Percentiles rank a stretch among this genome's conserved stretches.
phyloP scores from a whole-genome alignment of 2,888 invertebrate species.

The Hoplodrina ambigua region DNA sequence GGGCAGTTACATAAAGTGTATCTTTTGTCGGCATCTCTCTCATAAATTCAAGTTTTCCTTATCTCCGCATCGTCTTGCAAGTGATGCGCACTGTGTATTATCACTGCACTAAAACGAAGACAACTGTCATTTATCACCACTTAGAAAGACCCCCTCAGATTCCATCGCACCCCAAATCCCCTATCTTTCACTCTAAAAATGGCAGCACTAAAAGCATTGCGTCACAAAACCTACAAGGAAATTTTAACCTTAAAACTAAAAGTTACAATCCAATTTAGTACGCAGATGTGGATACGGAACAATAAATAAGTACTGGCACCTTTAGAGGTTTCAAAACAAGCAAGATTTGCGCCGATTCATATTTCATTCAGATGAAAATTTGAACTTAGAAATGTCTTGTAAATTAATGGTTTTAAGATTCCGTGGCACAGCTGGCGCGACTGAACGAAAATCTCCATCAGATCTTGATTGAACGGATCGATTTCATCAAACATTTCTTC shows the following conservation, averaged over 20 bases:
- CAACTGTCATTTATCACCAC: conserved; percentile 36
- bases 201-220: conserved; percentile 45
- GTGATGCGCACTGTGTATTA: conserved; percentile 8
- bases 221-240: conserved; percentile 3
- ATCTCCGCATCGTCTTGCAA: conserved; percentile 5
- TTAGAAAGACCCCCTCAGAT: conserved; percentile 28
- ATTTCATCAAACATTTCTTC: conserved; percentile 4
- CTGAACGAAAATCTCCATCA: conserved; percentile 21
- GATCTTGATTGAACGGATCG: conserved; percentile 35
- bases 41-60: conserved; percentile 15
- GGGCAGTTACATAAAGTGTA: background rate
- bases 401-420: conserved; percentile 49
- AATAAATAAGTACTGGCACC: conserved; percentile 41
- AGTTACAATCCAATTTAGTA: conserved; percentile 18
- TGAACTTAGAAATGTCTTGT: conserved; percentile 40
- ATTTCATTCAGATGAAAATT: conserved; percentile 53
- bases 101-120: conserved; percentile 22
- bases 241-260: conserved; percentile 19
- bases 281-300: background rate
- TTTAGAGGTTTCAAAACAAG: conserved; percentile 28
- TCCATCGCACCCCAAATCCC: conserved; percentile 24
- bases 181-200: conserved; percentile 24
- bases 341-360: conserved; percentile 48
- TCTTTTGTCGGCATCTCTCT: background rate
- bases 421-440: conserved; percentile 33